Evolutionary conservation across 2,888 invertebrate genomes (phyloP).

Genomic region (Sturmia bella): DNA sequence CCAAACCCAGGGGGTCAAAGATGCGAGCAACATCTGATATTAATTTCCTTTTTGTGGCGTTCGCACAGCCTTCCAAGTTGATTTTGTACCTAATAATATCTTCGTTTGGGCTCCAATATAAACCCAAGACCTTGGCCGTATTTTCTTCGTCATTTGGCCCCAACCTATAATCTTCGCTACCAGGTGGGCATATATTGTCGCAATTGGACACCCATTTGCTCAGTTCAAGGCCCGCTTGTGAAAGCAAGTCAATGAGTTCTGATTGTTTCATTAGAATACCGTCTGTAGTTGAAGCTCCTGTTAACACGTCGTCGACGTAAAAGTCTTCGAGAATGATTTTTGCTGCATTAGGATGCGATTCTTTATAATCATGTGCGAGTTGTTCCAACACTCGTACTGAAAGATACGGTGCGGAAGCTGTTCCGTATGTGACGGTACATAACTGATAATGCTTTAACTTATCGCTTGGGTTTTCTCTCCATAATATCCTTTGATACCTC

Average conservation of each 20-base stretch:
- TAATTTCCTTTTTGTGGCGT: constrained; percentile 46
- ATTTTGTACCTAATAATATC: constrained; percentile 54
- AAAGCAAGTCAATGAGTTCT: constrained; percentile 54
- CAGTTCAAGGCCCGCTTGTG: constrained; percentile 18
- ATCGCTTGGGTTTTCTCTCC: no score
- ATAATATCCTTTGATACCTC: no score
- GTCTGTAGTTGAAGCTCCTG: constrained; percentile 56
- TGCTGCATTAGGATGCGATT: constrained; percentile 53
- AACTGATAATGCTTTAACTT: no score
- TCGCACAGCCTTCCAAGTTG: neutral
- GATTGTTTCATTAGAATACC: constrained; percentile 8
- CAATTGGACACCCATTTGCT: constrained; percentile 44
- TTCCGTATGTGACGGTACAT: no score
- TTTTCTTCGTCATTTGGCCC: no score
- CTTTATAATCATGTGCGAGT: constrained; percentile 55
- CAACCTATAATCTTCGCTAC: no score
- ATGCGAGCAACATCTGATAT: constrained; percentile 60
- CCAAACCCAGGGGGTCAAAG: constrained; percentile 62
- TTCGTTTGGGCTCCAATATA: no score
- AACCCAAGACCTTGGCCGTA: constrained; percentile 41
- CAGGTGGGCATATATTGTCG: neutral
- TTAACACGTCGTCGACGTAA: constrained; percentile 68
- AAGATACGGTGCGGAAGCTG: no score
- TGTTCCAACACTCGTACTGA: no score
- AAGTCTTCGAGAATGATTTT: constrained; percentile 59